Percentiles rank a stretch among this genome's conserved stretches.
These are phyloP conservation scores for Tetranychus piercei DNA, from an alignment of 2,888 invertebrate genomes.

Conservation along the genomic window DNA sequence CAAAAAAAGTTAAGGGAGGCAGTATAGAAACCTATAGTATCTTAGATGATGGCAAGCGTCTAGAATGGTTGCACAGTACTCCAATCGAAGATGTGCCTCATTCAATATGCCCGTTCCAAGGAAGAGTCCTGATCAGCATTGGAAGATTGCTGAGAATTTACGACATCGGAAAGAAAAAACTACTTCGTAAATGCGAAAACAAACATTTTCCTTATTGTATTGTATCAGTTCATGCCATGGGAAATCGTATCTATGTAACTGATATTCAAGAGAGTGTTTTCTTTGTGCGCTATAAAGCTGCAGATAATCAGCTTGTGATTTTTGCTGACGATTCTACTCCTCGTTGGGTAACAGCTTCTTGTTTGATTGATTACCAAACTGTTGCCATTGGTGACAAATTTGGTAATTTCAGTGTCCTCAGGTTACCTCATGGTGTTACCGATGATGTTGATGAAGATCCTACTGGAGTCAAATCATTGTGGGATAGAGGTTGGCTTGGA, in stretches of 20 bases:
- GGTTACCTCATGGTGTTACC: conserved; percentile 69
- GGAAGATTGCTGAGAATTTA: conserved; percentile 79
- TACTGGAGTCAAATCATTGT: conserved; percentile 88
- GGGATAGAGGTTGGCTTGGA: conserved; percentile 70
- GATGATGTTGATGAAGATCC: conserved; percentile 99
- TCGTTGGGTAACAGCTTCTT: conserved; percentile 79
- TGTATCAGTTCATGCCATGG: conserved; percentile 77
- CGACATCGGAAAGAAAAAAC: conserved; percentile 87
- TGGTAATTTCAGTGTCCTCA: conserved; percentile 78
- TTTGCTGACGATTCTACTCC: conserved; percentile 98
- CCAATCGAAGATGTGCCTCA: conserved; percentile 75
- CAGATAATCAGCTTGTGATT: conserved; percentile 90
- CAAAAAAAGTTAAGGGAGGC: conserved; percentile 60
- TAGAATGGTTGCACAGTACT: conserved; percentile 85
- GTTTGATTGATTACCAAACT: conserved; percentile 84
- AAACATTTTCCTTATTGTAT: conserved; percentile 91
- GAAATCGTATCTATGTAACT: conserved; percentile 78
- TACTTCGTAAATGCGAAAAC: conserved; percentile 93
- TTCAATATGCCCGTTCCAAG: conserved; percentile 75
- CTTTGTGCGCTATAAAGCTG: conserved; percentile 70
- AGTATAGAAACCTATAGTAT: conserved; percentile 65
- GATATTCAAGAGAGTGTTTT: conserved; percentile 95
- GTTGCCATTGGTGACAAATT: conserved; percentile 93
- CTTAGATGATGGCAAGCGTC: conserved; percentile 54
- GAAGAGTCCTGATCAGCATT: conserved; percentile 72